phyloP scores from a whole-genome alignment of 30 jellyfish, hydroid and myxozoan species.

The Phacellophora camtschatica region DNA sequence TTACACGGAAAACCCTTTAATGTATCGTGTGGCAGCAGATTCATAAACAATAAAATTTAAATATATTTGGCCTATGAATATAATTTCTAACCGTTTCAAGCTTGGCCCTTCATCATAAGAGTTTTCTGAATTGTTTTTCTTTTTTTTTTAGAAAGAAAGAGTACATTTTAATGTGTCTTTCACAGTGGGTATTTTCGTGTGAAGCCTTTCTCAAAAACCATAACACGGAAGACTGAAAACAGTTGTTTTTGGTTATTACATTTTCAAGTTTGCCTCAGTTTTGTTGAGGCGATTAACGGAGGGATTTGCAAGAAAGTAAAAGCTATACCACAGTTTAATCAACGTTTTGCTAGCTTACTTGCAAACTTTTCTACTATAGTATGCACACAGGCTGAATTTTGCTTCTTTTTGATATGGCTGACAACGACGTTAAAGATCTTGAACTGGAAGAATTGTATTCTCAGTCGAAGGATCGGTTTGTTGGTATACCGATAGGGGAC shows the following conservation, averaged over 20 bases:
- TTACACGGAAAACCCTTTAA: too few species aligned
- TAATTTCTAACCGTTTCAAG: too few species aligned
- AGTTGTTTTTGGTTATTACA: background rate
- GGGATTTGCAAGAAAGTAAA: constrained; percentile 5
- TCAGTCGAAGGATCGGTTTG: constrained; percentile 55
- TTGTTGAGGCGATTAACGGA: constrained; percentile 8
- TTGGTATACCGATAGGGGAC: constrained; percentile 64
- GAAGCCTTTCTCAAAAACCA: background rate
- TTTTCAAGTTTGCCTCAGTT: constrained; percentile 18
- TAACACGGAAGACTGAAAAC: background rate
- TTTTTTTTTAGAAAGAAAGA: too few species aligned
- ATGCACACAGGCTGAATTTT: too few species aligned
- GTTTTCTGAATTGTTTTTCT: too few species aligned
- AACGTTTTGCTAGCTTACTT: background rate
- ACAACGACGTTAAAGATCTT: constrained; percentile 35
- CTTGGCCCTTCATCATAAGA: too few species aligned
- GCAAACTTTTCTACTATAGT: too few species aligned
- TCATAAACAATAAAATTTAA: too few species aligned
- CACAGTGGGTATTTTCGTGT: background rate
- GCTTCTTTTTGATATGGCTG: constrained; percentile 5
- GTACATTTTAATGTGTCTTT: too few species aligned
- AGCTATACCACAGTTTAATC: constrained; percentile 13
- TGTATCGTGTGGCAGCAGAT: background rate
- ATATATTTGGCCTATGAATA: too few species aligned
- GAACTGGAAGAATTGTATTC: constrained; percentile 57